Conservation (phyloP, 2,888 invertebrate genomes). For the Tuberolachnus salignus region DNA sequence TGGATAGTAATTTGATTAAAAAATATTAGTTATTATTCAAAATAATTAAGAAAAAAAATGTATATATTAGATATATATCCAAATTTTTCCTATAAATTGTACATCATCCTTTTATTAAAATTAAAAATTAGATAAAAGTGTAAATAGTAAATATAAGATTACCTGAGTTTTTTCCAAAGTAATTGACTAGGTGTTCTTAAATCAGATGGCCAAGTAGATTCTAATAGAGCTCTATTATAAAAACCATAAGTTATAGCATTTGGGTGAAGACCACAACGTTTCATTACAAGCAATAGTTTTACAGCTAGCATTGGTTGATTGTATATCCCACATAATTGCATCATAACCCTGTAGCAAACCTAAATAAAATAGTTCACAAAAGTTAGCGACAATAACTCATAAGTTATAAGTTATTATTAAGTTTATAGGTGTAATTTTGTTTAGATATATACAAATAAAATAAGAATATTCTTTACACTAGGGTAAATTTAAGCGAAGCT, state of each 20-base stretch:
- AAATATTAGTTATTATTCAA: too few relatives aligned
- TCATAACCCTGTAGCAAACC: conserved; percentile 97
- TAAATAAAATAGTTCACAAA: conserved; percentile 60
- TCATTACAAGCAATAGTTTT: conserved; percentile 88
- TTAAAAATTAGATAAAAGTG: too few relatives aligned
- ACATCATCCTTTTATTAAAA: too few relatives aligned
- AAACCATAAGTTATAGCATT: conserved; percentile 98
- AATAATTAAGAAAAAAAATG: too few relatives aligned
- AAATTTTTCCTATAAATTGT: too few relatives aligned
- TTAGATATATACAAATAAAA: too few relatives aligned
- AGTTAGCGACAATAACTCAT: not conserved
- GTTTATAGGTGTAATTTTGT: too few relatives aligned
- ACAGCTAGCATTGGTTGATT: conserved; percentile 94
- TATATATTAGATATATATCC: too few relatives aligned
- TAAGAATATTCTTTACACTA: too few relatives aligned
- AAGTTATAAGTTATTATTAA: too few relatives aligned
- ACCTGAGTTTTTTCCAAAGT: conserved; percentile 89
- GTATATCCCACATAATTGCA: conserved; percentile 96
- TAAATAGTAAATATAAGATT: not conserved
- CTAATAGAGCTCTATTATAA: conserved; percentile 83
- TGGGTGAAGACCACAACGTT: conserved; percentile 88
- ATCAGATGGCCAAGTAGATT: conserved; percentile 92
- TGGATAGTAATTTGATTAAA: too few relatives aligned
- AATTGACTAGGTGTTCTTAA: conserved; percentile 80
- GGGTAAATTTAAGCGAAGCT: too few relatives aligned